These are phyloP conservation scores for Neoascia interrupta DNA, from an alignment of 2,888 invertebrate species.

Conservation along the genomic window DNA sequence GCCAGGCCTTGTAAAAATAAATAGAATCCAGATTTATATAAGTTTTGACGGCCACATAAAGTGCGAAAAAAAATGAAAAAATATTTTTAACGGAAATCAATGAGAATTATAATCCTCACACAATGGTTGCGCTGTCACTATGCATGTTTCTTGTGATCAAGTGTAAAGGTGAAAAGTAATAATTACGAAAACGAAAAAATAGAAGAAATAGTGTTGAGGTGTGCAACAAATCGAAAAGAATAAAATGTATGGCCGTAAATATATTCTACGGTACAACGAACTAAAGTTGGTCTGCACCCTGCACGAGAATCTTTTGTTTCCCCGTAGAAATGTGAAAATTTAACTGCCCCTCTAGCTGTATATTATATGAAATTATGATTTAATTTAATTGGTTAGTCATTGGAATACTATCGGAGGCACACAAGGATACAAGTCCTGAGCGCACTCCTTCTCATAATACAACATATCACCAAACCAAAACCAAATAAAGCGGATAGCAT, in stretches of 20 bases:
- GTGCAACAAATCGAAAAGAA: constrained; percentile 1
- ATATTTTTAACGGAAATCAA: constrained; percentile 48
- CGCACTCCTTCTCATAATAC: neutral
- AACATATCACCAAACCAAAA: constrained; percentile 13
- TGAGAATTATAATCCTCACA: constrained; percentile 50
- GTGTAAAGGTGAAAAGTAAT: constrained; percentile 7
- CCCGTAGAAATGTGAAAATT: constrained; percentile 16
- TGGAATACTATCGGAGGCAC: neutral
- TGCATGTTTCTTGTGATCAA: neutral
- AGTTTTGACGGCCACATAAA: constrained; percentile 10
- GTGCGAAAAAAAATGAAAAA: constrained; percentile 18
- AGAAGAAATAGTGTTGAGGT: neutral
- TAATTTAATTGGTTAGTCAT: neutral
- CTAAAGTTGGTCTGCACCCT: neutral
- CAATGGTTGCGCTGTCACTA: constrained; percentile 7
- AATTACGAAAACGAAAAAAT: neutral
- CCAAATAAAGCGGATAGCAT: constrained; percentile 61
- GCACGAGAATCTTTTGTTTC: neutral
- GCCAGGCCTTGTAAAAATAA: neutral
- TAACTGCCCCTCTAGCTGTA: neutral
- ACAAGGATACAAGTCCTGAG: neutral
- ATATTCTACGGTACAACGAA: constrained; percentile 4
- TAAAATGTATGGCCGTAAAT: constrained; percentile 7
- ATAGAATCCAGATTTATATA: neutral
- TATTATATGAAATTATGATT: neutral